Conservation (phyloP, 2,113 vertebrate species). For the Cettia cetti region DNA sequence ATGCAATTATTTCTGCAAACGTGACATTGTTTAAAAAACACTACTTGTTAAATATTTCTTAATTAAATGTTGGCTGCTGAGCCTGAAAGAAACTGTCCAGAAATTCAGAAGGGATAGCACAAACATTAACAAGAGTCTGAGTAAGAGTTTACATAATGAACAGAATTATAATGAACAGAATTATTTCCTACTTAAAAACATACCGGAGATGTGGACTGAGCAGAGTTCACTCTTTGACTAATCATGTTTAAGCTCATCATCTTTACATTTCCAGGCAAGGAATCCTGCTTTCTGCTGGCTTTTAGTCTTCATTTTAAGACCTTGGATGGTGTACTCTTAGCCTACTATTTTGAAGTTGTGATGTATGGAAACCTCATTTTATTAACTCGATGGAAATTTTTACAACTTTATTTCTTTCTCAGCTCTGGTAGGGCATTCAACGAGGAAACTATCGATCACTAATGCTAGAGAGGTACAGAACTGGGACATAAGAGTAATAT, state of each 20-base stretch:
- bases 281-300: background rate
- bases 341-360: background rate
- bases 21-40: background rate
- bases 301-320: background rate
- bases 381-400: background rate
- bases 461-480: background rate
- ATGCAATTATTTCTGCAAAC: background rate
- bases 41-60: constrained; percentile 18
- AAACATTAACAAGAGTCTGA: background rate
- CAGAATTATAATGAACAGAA: background rate
- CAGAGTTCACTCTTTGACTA: background rate
- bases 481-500: background rate
- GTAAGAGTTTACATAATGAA: background rate
- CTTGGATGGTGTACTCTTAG: background rate
- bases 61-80: constrained; percentile 9
- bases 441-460: background rate
- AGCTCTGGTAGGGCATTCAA: rapidly evolving
- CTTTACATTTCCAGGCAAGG: background rate
- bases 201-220: background rate
- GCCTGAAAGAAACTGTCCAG: background rate
- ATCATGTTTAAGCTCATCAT: background rate
- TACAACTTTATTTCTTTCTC: background rate
- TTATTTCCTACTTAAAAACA: background rate
- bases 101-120: background rate
- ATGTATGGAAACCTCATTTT: background rate